Conservation (phyloP, 2,888 invertebrate genomes). For the Hyposoter didymator region DNA sequence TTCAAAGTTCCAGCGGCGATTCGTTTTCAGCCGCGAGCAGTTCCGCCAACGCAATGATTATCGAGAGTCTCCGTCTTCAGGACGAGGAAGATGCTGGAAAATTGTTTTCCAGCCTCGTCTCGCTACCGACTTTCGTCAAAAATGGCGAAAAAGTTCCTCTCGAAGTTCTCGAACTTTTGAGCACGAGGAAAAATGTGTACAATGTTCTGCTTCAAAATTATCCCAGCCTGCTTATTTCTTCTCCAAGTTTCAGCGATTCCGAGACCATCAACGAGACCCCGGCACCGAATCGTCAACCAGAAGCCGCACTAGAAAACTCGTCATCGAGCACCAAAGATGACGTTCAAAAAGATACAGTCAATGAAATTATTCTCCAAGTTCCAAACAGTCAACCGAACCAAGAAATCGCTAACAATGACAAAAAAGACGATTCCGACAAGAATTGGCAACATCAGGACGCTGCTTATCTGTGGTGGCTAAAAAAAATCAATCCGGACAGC, state of each 20-base stretch:
- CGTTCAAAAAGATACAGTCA: background rate
- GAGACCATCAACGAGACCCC: constrained; percentile 85
- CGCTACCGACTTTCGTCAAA: constrained; percentile 93
- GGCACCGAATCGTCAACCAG: constrained; percentile 49
- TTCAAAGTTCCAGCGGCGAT: constrained; percentile 88
- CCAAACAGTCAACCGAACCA: background rate
- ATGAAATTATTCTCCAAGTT: constrained; percentile 20
- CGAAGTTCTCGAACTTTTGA: constrained; percentile 90
- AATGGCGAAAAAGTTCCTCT: constrained; percentile 91
- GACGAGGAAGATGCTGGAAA: constrained; percentile 82
- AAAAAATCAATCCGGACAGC: constrained; percentile 83
- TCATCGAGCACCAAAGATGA: background rate
- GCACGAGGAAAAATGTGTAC: constrained; percentile 89
- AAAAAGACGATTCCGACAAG: constrained; percentile 24
- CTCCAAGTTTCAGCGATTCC: constrained; percentile 90
- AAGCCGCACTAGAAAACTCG: constrained; percentile 69
- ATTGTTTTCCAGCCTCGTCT: constrained; percentile 92
- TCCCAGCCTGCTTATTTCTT: constrained; percentile 89
- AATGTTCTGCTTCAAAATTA: constrained; percentile 91
- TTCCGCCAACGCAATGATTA: constrained; percentile 84
- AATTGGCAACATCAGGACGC: constrained; percentile 82
- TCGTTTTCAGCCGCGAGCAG: constrained; percentile 90
- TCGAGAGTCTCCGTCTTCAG: constrained; percentile 76
- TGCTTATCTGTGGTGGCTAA: constrained; percentile 86
- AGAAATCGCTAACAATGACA: background rate